Base-by-base conservation (phyloP, 2,888 invertebrate genomes). In the Coelopa pilipes region DNA sequence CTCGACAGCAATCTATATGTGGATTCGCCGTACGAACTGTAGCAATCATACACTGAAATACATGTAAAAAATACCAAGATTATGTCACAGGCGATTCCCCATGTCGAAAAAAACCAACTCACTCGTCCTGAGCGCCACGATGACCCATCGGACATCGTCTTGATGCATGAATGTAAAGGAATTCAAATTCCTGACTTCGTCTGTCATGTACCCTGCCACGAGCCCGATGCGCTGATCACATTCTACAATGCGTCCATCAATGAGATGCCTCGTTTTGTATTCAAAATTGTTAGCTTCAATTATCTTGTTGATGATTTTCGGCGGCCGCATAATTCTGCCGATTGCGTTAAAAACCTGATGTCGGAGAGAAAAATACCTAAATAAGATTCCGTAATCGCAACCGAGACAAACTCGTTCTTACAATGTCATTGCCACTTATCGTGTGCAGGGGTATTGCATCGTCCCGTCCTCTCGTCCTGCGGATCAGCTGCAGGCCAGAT, bases 201-300 rank as follows among this genome's bases (percentile, higher is more conserved):
- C 93, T 13, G 94, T 93, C 92, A 97, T 92, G 84, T 96, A 96
- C 3, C 97, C 97, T 72, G 94, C 93, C 15, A 96, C 93, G 74
- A 95, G 89, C 10, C 96, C 95, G 83, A 97, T 96, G 83, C 96
- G 92, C 85, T 96, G 96, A 86, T 97, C 97, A 85, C 95, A 94
- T 84, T 93, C 95, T 68, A 96, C 92, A 78, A 97, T 96, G 65
- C 93, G 91, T 0, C 97, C 96, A 88, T 96, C 96, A 70, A 96
- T 91, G 73, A 94, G 89, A 88, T 97, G 97, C 78, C 96, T 90
- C 0, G 96, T 96, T 84, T 94, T 92, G 87, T 97, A 97, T 86
- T 97, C 96, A 82, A 96, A 92, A 79, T 93, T 92, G 74, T 90
- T 91, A 10, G 92, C 91, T 81, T 93, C 93, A 74, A 93, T 86